Percentiles rank a stretch among this genome's conserved stretches.
Conservation (phyloP, 2,888 invertebrate genomes). For the Parnassius mnemosyne region DNA sequence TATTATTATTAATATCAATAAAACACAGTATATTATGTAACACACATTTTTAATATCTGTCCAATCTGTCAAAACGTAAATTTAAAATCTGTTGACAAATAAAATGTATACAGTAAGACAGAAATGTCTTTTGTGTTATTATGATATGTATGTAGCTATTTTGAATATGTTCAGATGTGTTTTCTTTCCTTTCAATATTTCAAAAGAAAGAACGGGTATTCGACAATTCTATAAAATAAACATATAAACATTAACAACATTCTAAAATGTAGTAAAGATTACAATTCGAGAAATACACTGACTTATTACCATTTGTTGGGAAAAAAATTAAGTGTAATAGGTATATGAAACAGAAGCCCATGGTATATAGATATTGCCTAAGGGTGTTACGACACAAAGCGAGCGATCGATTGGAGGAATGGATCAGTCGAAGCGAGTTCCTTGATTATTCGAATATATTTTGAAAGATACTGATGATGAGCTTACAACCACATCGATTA, state of each 20-base stretch:
- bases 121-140: background rate
- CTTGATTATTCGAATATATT: too few relatives aligned
- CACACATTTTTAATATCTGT: conserved; percentile 20
- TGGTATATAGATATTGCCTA: too few relatives aligned
- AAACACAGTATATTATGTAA: conserved; percentile 18
- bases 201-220: conserved; percentile 3
- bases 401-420: too few relatives aligned
- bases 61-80: conserved; percentile 11
- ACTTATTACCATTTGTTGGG: too few relatives aligned
- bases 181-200: conserved; percentile 2
- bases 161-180: too few relatives aligned
- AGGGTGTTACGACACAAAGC: too few relatives aligned
- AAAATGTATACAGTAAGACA: conserved; percentile 8
- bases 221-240: conserved; percentile 4
- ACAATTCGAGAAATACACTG: conserved; percentile 1
- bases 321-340: too few relatives aligned
- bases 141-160: conserved; percentile 18
- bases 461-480: too few relatives aligned
- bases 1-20: background rate
- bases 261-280: background rate
- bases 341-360: too few relatives aligned
- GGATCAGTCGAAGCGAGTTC: too few relatives aligned
- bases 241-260: conserved; percentile 7
- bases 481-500: too few relatives aligned
- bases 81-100: conserved; percentile 13